These are phyloP conservation scores for Chaetophractus vellerosus DNA, from an alignment of 2,797 vertebrate species.

Conservation along the genomic window DNA sequence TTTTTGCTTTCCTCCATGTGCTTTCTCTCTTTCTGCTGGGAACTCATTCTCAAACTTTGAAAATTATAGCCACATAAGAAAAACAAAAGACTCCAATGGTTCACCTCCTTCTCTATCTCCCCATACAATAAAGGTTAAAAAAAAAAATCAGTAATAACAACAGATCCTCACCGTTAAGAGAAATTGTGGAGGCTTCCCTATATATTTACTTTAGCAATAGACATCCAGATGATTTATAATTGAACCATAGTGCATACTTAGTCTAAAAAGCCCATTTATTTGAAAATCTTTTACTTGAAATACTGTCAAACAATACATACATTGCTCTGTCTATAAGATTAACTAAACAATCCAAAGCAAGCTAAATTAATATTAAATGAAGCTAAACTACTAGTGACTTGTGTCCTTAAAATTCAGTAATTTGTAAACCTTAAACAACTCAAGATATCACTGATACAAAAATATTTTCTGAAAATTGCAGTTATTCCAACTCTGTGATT, in stretches of 20 bases:
- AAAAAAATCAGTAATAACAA: not conserved
- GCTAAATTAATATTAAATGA: not conserved
- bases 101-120: not conserved
- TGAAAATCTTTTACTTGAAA: constrained; percentile 13
- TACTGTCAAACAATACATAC: not conserved
- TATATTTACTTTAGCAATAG: not conserved
- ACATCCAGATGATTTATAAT: too few species aligned
- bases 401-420: not conserved
- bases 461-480: not conserved
- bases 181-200: not conserved
- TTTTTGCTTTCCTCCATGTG: not conserved
- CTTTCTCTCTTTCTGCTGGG: not conserved
- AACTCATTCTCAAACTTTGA: not conserved
- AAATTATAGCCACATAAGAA: not conserved
- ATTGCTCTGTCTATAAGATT: not conserved
- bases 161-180: not conserved
- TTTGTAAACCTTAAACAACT: constrained; percentile 28
- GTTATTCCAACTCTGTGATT: not conserved
- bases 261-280: not conserved
- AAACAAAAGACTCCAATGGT: not conserved
- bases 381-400: not conserved
- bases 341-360: not conserved
- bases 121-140: not conserved
- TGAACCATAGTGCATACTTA: not conserved
- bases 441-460: not conserved